A percentile compares a stretch with the other conserved stretches of the same genome.
Evolutionary conservation across 2,888 invertebrate species (phyloP).

Genomic region (Rapana venosa): DNA sequence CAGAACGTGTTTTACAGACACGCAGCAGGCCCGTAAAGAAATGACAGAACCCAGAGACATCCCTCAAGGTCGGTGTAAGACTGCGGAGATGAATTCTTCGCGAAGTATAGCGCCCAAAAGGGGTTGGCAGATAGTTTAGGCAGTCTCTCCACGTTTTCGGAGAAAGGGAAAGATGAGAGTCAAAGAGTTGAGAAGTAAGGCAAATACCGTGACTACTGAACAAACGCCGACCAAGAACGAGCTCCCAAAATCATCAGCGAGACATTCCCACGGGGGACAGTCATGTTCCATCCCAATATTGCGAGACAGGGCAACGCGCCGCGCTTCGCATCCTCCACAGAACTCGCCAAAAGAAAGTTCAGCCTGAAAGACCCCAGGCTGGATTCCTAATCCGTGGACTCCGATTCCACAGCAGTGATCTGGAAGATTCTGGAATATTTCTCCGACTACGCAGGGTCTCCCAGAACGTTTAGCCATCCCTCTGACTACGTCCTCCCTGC

Average conservation of each 20-base stretch:
- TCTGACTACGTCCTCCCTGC: neutral
- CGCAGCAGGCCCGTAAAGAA: neutral
- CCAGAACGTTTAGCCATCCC: neutral
- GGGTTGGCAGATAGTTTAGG: neutral
- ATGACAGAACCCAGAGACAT: neutral
- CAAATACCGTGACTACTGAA: neutral
- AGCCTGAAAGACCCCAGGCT: conserved; percentile 14
- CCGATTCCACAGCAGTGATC: neutral
- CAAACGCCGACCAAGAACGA: neutral
- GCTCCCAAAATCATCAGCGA: neutral
- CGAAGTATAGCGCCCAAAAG: neutral
- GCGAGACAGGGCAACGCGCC: neutral
- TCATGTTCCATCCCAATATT: neutral
- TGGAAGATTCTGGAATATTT: conserved; percentile 18
- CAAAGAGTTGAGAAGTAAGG: neutral
- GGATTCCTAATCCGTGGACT: conserved; percentile 33
- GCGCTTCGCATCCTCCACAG: neutral
- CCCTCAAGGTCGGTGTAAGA: neutral
- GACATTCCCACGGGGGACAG: neutral
- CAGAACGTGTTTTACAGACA: neutral
- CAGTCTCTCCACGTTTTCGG: neutral
- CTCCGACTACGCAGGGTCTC: neutral
- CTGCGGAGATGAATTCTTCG: neutral
- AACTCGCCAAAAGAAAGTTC: neutral
- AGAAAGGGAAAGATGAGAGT: neutral